Base-by-base conservation (phyloP, 1,140 invertebrate genomes). In the Xylocopa sonorina region DNA sequence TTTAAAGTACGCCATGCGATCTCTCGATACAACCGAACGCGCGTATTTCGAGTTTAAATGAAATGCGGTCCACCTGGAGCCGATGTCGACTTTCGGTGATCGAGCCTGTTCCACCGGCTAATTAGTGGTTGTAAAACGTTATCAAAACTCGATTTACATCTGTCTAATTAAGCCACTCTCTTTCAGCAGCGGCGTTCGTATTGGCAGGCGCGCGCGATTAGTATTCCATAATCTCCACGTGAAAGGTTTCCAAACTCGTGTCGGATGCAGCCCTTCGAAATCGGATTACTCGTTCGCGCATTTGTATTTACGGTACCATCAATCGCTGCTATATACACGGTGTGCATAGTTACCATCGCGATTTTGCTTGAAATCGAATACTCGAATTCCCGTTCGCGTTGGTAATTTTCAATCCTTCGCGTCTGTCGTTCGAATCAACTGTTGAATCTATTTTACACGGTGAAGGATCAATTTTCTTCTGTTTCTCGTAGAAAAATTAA, bases 111-210 rank as follows among this genome's bases (percentile, higher is more conserved):
- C n/a, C 48, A 46, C 16, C 27, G 6, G 43, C 24, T 80, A 84
- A 84, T 84, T 84, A 83, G 77, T 50, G 66, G 46, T 24, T 24
- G n/a, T 27, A 14, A 29, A 69, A 41, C 27, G 67, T 83, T 80
- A 84, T 84, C 82, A 83, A 82, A 83, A 72, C 41, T 72, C 72
- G 43, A 84, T 84, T 84, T 83, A 80, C 77, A 80, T 80, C 64
- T 57, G 66, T 76, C 24, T 84, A 80, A 83, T 84, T 83, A 78
- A 78, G n/a, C 57, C 27, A 38, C 46, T 62, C 46, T 62, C 67
- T 62, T 72, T 72, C 27, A 21, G 55, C 9, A 10, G 0, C 3
- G 48, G 6, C 38, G 32, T 63, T 63, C 43, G 68, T 64, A 77
- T 77, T 77, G 29, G n/a, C 6, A 43, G n/a, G 10, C 16, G 27